These are phyloP conservation scores for Rhabdomys pumilio DNA, from an alignment of 2,797 vertebrate genomes.

Conservation along the genomic window DNA sequence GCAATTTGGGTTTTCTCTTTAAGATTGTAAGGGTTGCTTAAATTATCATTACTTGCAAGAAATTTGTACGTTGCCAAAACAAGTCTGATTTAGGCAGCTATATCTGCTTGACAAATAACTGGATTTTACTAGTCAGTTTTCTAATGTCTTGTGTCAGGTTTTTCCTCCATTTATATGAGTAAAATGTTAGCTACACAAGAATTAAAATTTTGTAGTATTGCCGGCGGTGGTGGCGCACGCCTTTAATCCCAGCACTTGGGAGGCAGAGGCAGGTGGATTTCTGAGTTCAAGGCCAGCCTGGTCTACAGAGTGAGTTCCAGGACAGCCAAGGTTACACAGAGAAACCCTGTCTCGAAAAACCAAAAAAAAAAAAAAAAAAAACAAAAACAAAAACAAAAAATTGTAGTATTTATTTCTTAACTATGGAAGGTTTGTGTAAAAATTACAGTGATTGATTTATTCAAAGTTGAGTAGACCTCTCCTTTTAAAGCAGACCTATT, in stretches of 20 bases:
- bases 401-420: not conserved
- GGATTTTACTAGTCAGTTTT: constrained; percentile 40
- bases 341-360: too few relatives aligned
- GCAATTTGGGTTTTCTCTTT: not conserved
- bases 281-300: too few relatives aligned
- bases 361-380: too few relatives aligned
- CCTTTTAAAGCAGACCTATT: not conserved
- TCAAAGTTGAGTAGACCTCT: not conserved
- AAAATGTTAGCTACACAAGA: constrained; percentile 24
- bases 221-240: too few relatives aligned
- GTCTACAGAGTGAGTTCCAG: too few relatives aligned
- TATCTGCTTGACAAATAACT: constrained; percentile 7
- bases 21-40: not conserved
- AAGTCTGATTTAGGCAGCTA: not conserved
- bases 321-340: too few relatives aligned
- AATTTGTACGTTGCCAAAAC: not conserved
- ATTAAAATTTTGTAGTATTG: not conserved
- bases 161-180: not conserved
- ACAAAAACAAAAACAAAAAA: too few relatives aligned
- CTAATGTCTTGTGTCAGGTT: not conserved
- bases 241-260: too few relatives aligned
- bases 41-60: constrained; percentile 3
- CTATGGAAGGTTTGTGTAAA: not conserved
- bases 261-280: too few relatives aligned
- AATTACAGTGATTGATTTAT: constrained; percentile 25